These are phyloP conservation scores for Myiothlypis chrysogaster DNA, from an alignment of 2,797 vertebrate genomes.

Conservation along the genomic window DNA sequence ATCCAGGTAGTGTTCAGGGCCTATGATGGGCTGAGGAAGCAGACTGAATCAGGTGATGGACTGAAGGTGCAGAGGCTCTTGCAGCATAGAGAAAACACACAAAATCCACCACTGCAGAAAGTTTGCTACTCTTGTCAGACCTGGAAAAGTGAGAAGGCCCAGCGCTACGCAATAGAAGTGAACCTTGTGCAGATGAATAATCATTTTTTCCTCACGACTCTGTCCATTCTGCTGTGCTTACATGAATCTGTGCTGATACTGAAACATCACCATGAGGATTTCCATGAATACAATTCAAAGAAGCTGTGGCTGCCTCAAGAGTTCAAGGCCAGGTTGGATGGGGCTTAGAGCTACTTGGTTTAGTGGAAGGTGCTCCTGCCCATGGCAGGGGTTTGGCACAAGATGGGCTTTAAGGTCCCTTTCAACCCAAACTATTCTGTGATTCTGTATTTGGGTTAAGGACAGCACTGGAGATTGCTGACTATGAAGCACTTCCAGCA, in stretches of 20 bases:
- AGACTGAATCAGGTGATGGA: neutral
- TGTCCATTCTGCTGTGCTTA: neutral
- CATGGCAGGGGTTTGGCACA: neutral
- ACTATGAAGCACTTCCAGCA: neutral
- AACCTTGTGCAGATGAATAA: neutral
- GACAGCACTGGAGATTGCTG: neutral
- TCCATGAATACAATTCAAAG: neutral
- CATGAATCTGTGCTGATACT: neutral
- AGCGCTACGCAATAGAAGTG: neutral
- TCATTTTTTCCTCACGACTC: neutral
- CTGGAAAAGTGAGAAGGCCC: neutral
- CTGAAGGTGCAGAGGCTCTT: neutral
- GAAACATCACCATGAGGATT: neutral
- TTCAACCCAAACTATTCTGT: neutral
- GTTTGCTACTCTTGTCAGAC: neutral
- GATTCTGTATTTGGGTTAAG: neutral
- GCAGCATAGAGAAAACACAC: neutral
- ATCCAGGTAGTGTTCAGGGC: neutral
- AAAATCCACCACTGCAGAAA: neutral
- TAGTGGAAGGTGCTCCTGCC: neutral
- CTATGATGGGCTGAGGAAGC: neutral
- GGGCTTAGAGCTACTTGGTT: neutral
- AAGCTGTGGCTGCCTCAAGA: neutral
- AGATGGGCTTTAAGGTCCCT: neutral
- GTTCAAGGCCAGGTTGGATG: neutral